Evolutionary conservation across 2,797 vertebrate genomes (phyloP).

Genomic region (Numenius phaeopus): DNA sequence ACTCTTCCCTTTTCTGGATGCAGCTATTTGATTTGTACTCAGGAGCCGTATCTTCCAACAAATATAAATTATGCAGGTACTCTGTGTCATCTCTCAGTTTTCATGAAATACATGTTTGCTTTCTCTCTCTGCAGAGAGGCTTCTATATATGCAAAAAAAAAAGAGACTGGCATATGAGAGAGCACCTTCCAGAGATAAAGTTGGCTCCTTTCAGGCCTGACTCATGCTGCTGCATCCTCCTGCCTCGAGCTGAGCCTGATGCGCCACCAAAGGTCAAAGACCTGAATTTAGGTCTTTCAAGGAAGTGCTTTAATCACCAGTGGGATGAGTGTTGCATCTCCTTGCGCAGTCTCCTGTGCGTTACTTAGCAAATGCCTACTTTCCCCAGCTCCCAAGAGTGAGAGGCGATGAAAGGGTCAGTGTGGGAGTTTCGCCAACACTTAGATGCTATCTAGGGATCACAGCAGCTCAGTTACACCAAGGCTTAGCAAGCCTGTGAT

Average conservation of each 20-base stretch:
- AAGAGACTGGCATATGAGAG: not conserved
- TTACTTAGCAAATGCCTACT: not conserved
- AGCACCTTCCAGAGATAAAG: not conserved
- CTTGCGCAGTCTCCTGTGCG: not conserved
- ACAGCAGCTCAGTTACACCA: not conserved
- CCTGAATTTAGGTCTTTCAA: not conserved
- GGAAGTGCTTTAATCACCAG: not conserved
- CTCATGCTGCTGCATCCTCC: not conserved
- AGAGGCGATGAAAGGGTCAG: not conserved
- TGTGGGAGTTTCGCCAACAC: not conserved
- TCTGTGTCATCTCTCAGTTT: not conserved
- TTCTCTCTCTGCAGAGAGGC: not conserved
- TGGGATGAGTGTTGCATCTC: not conserved
- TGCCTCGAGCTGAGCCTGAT: not conserved
- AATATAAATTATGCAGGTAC: not conserved
- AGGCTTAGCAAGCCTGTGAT: not conserved
- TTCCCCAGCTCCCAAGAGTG: not conserved
- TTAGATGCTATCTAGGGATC: not conserved
- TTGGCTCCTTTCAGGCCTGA: not conserved
- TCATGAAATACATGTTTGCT: conserved; percentile 9
- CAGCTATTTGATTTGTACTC: not conserved
- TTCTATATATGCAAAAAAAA: not conserved
- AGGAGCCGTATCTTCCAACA: not conserved
- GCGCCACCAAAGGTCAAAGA: not conserved
- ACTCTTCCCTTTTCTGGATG: not conserved